These are phyloP conservation scores for Drosophila equinoxialis DNA, from an alignment of 1,140 invertebrate genomes.

Conservation along the genomic window DNA sequence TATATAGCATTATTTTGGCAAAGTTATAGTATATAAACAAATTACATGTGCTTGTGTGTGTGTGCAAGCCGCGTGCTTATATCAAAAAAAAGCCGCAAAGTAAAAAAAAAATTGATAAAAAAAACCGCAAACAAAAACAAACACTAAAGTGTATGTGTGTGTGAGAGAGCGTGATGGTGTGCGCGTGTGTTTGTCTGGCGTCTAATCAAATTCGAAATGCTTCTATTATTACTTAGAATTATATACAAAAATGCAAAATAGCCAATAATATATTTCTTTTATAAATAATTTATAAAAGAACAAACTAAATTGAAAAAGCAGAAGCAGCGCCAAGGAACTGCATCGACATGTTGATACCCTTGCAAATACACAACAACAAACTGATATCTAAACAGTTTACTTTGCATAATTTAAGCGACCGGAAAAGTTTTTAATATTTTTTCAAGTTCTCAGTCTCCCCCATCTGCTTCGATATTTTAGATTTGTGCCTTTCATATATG, in stretches of 20 bases:
- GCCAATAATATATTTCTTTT: not conserved
- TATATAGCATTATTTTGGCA: not conserved
- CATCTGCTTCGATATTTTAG: too few species aligned
- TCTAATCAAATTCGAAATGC: slow-evolving; percentile 19
- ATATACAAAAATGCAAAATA: not conserved
- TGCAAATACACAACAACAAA: not conserved
- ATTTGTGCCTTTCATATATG: too few species aligned
- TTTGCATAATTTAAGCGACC: too few species aligned
- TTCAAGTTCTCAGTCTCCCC: too few species aligned
- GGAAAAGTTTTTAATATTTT: too few species aligned
- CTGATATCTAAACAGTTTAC: too few species aligned
- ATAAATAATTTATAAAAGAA: slow-evolving; percentile 11
- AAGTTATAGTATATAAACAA: slow-evolving; percentile 7
- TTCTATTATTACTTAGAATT: not conserved
- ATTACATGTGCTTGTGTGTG: not conserved
- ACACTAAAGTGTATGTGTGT: slow-evolving; percentile 6
- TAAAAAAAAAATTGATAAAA: slow-evolving; percentile 21
- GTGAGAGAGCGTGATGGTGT: not conserved
- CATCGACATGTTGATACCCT: not conserved
- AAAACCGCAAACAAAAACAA: slow-evolving; percentile 23
- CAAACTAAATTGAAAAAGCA: not conserved
- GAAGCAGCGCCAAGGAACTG: not conserved
- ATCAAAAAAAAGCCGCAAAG: slow-evolving; percentile 10
- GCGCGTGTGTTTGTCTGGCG: slow-evolving; percentile 9
- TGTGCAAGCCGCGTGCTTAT: slow-evolving; percentile 15